A percentile compares a stretch with the other conserved stretches of the same genome.
Conservation (phyloP, 2,888 invertebrate genomes). For the Corbicula japonica region DNA sequence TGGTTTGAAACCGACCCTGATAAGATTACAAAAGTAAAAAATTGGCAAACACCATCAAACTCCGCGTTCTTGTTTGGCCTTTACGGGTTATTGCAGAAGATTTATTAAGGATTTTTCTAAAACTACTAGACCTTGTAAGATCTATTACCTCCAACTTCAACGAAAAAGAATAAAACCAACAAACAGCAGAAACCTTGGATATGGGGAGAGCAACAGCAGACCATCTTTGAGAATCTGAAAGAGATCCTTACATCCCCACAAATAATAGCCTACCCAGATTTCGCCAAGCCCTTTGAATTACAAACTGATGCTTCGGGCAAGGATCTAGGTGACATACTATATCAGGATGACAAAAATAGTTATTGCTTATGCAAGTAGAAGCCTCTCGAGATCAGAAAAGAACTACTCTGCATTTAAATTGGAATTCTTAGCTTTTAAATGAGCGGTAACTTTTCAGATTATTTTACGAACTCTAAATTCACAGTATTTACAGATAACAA, state of each 20-base stretch:
- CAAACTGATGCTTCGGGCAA: slow-evolving; percentile 50
- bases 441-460: slow-evolving; percentile 56
- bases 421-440: slow-evolving; percentile 58
- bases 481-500: slow-evolving; percentile 62
- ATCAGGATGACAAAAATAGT: slow-evolving; percentile 47
- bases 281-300: slow-evolving; percentile 47
- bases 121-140: slow-evolving; percentile 59
- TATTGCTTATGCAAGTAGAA: slow-evolving; percentile 62
- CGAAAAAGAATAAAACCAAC: slow-evolving; percentile 8
- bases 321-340: slow-evolving; percentile 55
- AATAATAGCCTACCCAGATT: slow-evolving; percentile 50
- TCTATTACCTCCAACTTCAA: slow-evolving; percentile 32
- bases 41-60: slow-evolving; percentile 55
- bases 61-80: slow-evolving; percentile 54
- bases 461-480: slow-evolving; percentile 43
- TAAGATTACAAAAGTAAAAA: slow-evolving; percentile 33
- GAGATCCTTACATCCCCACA: slow-evolving; percentile 44
- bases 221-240: slow-evolving; percentile 40
- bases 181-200: slow-evolving; percentile 26
- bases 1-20: slow-evolving; percentile 52
- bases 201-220: slow-evolving; percentile 32
- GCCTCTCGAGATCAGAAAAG: slow-evolving; percentile 44
- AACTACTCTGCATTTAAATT: slow-evolving; percentile 56
- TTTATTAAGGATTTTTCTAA: slow-evolving; percentile 60
- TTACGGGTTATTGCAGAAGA: slow-evolving; percentile 60